Evolutionary conservation across 1,140 invertebrate genomes (phyloP).

Genomic region (Sycophaga agraensis): DNA sequence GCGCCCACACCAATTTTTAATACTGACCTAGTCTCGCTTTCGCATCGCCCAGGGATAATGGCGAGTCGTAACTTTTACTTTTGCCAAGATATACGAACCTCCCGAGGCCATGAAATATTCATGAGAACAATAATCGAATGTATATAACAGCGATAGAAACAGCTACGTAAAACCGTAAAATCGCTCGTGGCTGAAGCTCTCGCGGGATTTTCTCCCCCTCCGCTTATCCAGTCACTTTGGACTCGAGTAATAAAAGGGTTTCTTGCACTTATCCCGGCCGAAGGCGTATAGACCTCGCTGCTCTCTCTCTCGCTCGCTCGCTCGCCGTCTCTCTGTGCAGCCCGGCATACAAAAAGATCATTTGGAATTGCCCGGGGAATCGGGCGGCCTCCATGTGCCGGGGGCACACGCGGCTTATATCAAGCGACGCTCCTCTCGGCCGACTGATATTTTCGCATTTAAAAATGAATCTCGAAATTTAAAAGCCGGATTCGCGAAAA

Average conservation of each 20-base stretch:
- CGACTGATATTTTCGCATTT: slow-evolving; percentile 14
- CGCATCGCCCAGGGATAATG: slow-evolving; percentile 8
- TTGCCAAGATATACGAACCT: slow-evolving; percentile 22
- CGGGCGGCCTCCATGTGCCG: too few species aligned
- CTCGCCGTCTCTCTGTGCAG: not conserved
- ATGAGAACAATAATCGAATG: slow-evolving; percentile 31
- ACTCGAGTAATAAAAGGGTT: slow-evolving; percentile 24
- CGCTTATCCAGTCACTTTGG: not conserved
- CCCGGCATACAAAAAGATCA: too few species aligned
- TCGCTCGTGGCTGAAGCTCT: slow-evolving; percentile 14
- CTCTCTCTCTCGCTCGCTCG: too few species aligned
- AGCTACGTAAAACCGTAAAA: slow-evolving; percentile 10
- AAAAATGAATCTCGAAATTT: slow-evolving; percentile 4
- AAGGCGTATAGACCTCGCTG: too few species aligned
- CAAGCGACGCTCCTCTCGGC: too few species aligned
- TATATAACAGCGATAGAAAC: slow-evolving; percentile 27
- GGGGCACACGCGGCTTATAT: too few species aligned
- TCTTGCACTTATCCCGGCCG: not conserved
- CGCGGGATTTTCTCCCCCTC: not conserved
- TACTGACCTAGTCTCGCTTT: slow-evolving; percentile 27
- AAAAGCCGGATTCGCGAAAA: slow-evolving; percentile 1
- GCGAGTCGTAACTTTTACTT: slow-evolving; percentile 28
- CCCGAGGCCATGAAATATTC: slow-evolving; percentile 26
- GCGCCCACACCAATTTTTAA: slow-evolving; percentile 18
- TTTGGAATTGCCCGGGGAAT: too few species aligned